Base-by-base conservation (phyloP, 2,888 invertebrate genomes). In the Acanthosepion pharaonis region DNA sequence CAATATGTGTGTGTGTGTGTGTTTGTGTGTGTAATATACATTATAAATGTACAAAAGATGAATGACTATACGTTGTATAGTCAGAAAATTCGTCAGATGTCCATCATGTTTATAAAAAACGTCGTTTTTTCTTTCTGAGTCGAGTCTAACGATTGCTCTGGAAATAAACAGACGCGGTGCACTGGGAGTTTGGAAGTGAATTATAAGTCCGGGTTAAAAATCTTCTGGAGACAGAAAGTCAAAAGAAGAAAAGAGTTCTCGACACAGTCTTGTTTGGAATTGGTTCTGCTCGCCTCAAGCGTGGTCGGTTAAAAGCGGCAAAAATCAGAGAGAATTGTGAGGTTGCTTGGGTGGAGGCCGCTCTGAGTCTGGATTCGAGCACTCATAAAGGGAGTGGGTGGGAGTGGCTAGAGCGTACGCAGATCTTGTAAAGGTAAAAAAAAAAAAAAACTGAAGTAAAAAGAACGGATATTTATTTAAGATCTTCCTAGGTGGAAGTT, bases 401-500 rank as follows among this genome's bases (percentile, higher is more conserved):
- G 78, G 78, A 78, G 78, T 78, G 3, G 78, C 8, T 15, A 78
- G n/a, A n/a, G 15, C 23, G 78, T 78, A 78, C 78, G 78, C 78
- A 78, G n/a, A 78, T 78, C n/a, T n/a, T 2, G n/a, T 11, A n/a
- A 59, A 59, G 59, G 23, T 23, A 23, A 23, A 59, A 51, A 59
- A 59, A 59, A 59, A 59, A 59, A 59, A 59, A 59, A 59, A n/a
- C n/a, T n/a, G n/a, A 23, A 78, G 78, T 15, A 15, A 33, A 33
- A n/a, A 33, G 78, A 78, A 78, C 78, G 78, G 78, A 78, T 78
- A 78, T 78, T 78, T 78, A 78, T 78, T 78, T 78, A 78, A 78
- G 78, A 78, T 78, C 78, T 78, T 78, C 78, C 78, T n/a, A 78
- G n/a, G 78, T 78, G 78, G 78, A 78, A 78, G 78, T 78, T 78